Evolutionary conservation across 2,113 vertebrate genomes (phyloP).

Genomic region (Notiomystis cincta): DNA sequence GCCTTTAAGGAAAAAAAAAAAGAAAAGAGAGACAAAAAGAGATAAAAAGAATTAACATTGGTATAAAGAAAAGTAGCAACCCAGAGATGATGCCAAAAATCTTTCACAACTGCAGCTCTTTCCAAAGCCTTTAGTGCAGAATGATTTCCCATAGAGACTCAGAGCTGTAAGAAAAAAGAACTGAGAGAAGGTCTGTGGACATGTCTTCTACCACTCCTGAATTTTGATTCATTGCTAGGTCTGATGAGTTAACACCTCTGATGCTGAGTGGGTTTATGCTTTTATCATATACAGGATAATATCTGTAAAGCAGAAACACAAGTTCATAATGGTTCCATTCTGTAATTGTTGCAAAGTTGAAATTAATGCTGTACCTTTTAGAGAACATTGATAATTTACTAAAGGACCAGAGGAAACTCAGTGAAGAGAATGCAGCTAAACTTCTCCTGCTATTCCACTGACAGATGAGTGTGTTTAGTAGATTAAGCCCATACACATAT

Average conservation of each 20-base stretch:
- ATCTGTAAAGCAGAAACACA: not conserved
- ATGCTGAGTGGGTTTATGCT: not conserved
- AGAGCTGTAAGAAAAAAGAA: not conserved
- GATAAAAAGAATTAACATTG: not conserved
- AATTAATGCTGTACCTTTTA: slow-evolving; percentile 20
- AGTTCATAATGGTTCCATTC: not conserved
- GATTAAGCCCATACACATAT: not conserved
- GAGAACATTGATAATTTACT: not conserved
- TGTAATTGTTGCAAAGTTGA: not conserved
- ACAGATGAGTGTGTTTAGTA: not conserved
- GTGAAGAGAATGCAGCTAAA: slow-evolving; percentile 4
- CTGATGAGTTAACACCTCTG: not conserved
- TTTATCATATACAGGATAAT: not conserved
- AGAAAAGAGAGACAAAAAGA: not conserved
- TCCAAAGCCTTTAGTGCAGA: not conserved
- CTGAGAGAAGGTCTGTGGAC: not conserved
- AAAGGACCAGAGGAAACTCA: not conserved
- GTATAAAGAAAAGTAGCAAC: not conserved
- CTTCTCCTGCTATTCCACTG: not conserved
- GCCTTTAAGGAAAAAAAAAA: not conserved
- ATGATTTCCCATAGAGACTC: not conserved
- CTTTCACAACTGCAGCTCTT: not conserved
- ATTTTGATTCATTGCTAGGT: not conserved
- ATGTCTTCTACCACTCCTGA: not conserved
- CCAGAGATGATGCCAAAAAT: not conserved